Base-by-base conservation (phyloP, 2,888 invertebrate genomes). In the Pristionchus exspectatus region DNA sequence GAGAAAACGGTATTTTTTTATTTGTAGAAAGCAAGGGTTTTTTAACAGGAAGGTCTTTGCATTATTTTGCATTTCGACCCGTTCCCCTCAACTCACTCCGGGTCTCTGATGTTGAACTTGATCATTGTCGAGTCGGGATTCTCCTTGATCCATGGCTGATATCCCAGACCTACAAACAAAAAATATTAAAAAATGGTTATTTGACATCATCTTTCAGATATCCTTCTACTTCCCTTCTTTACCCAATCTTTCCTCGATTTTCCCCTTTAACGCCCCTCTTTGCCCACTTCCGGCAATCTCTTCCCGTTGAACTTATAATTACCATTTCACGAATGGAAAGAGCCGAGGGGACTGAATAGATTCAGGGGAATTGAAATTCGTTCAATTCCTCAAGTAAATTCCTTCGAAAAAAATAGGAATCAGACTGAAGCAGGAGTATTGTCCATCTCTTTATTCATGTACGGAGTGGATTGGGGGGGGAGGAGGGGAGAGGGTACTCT, bases 41-140 rank as follows among this genome's bases (percentile, higher is more conserved):
- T n/a, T n/a, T n/a, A n/a, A n/a, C 86, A 5, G 77, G 74, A 50
- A 77, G 92, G 91, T 72, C 90, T 88, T 30, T 92, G 30, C 24
- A 72, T 27, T 24, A 72, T 1, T 72, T 18, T 24, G 38, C 5
- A 38, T 38, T 38, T 38, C 72, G 10, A 18, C n/a, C 16, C 21
- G 24, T 16, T 81, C 16, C 24, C 14, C 33, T 10, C 16, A 27
- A 86, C 69, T 72, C 44, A 77, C 74, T 93, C 91, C 4, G 93
- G 91, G 81, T 95, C 93, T 16, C 94, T 94, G 72, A 94, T 93
- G 96, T 97, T 97, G 96, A 98, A 98, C 97, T 98, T 98, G 96
- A 99, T 97, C 95, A 99, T 97, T 92, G 98, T 98, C 95, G 98
- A 98, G 95, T 98, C 98, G 93, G 98, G 97, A 95, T 98, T 98